Evolutionary conservation across 2,888 invertebrate genomes (phyloP).

Genomic region (Tetheella fluctuosa): DNA sequence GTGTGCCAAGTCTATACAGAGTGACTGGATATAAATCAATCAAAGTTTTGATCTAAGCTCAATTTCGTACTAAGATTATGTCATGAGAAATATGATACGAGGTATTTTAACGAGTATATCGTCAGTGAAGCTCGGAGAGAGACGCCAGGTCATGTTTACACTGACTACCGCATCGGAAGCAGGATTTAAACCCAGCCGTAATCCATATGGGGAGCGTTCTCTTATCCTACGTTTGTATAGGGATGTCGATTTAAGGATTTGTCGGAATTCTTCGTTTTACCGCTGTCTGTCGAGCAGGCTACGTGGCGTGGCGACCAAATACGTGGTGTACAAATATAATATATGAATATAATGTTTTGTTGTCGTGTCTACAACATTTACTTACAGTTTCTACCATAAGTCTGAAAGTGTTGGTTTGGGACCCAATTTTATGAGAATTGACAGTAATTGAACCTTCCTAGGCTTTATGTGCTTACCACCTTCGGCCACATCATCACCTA

Average conservation of each 20-base stretch:
- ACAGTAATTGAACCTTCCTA: too few relatives aligned
- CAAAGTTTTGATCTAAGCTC: too few relatives aligned
- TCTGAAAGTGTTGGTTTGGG: not conserved
- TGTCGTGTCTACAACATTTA: not conserved
- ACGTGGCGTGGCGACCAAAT: conserved; percentile 20
- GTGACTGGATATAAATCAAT: too few relatives aligned
- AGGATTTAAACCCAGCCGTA: conserved; percentile 43
- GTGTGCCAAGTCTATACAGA: too few relatives aligned
- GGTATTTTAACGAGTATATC: too few relatives aligned
- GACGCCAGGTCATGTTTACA: conserved; percentile 51
- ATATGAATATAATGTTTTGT: conserved; percentile 13
- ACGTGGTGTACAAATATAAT: conserved; percentile 25
- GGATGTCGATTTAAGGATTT: conserved; percentile 53
- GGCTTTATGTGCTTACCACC: too few relatives aligned
- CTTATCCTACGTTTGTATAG: conserved; percentile 52
- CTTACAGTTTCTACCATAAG: not conserved
- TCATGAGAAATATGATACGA: too few relatives aligned
- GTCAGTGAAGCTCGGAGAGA: not conserved
- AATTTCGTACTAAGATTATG: too few relatives aligned
- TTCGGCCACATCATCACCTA: too few relatives aligned
- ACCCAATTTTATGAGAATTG: too few relatives aligned
- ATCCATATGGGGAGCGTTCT: conserved; percentile 47
- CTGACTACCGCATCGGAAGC: conserved; percentile 59
- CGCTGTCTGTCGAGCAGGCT: conserved; percentile 10
- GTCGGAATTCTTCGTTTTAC: conserved; percentile 25